Conservation (phyloP, 2,113 vertebrate genomes). For the Corythornis cristatus region DNA sequence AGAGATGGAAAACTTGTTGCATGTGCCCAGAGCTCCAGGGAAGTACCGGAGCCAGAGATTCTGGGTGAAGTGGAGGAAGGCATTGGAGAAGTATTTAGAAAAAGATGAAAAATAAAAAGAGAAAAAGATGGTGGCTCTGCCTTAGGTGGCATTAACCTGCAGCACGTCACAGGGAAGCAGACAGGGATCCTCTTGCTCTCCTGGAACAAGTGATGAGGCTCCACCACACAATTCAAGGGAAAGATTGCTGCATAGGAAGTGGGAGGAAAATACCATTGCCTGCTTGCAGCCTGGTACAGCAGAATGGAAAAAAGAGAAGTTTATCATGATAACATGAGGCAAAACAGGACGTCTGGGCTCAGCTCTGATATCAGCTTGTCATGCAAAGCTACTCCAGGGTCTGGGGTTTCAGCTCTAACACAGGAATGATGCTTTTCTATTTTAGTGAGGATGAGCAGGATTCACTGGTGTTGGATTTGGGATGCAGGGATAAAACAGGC, state of each 20-base stretch:
- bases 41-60: neutral
- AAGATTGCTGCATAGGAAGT: neutral
- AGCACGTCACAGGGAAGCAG: neutral
- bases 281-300: neutral
- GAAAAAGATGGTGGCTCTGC: neutral
- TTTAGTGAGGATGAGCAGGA: neutral
- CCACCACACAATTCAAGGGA: neutral
- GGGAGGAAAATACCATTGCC: neutral
- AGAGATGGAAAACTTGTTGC: neutral
- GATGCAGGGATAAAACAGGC: neutral
- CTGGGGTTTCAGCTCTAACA: neutral
- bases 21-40: neutral
- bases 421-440: neutral
- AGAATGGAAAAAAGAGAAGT: neutral
- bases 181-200: neutral
- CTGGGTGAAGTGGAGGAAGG: neutral
- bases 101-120: neutral
- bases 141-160: neutral
- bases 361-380: neutral
- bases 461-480: accelerated
- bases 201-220: neutral
- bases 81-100: neutral
- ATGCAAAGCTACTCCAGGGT: neutral
- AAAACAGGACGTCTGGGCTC: neutral
- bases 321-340: neutral